Evolutionary conservation across 2,888 invertebrate genomes (phyloP), one percentile per base, ranked within the genome.

Genomic region (Aelia acuminata): DNA sequence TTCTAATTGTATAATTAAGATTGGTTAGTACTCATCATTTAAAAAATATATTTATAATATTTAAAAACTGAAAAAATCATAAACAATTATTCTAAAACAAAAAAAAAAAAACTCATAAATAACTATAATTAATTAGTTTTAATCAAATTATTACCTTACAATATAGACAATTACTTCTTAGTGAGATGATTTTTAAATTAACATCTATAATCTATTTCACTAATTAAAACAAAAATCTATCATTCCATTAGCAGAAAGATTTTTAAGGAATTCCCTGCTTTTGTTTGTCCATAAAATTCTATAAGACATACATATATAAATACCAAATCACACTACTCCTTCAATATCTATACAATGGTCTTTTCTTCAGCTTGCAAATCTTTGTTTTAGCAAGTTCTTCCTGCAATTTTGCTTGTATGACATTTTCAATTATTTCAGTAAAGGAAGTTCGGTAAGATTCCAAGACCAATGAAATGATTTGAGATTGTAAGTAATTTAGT

Each of bases 371-470:
- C 43, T 87, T 87, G 50, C 87, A 87, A 47, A 87, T 87, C 39
- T 50, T 87, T n/a, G 87, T 87, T 84, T 89, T 86, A 43, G 70
- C 35, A 39, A 90, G 48, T 50, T 88, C 89, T 43, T 90, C 88
- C 31, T 80, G 35, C 31, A 90, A 26, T 50, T 89, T 89, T 18
- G 88, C 35, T 35, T 84, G 50, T 15, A 90, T 80, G 39, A 88
- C 49, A 35, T 88, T 84, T 49, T 89, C 89, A 50, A 90, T 87
- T 3, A 89, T 26, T 4, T 35, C 57, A 26, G 87, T 88, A 49
- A 90, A 89, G 10, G 88, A 87, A 18, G 90, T 88, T 43, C 88
- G 86, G 80, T 89, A 90, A n/a, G 86, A 84, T 43, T 87, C 57
- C 18, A 90, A 49, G 13, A 90, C 53, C 88, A 87, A 88, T 35